Base-by-base conservation (phyloP, 2,113 vertebrate genomes). In the Syngnathus floridae region DNA sequence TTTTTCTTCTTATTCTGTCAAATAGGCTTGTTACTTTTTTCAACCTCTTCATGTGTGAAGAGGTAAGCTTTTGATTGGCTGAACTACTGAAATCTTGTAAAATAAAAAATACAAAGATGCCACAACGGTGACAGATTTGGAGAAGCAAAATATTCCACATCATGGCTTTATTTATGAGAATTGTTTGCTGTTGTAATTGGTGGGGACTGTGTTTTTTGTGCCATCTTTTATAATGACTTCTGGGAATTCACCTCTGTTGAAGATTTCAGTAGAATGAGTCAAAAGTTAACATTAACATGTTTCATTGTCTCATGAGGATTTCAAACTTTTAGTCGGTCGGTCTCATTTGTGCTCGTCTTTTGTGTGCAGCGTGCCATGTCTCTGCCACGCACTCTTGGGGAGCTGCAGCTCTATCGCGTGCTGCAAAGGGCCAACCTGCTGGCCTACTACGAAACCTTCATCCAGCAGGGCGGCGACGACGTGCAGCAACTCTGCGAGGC, bases 401-500 rank as follows among this genome's bases (percentile, higher is more conserved):
- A 99, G 90, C 84, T 99, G 82, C 96, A 99, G 90, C 93, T 99
- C 45, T 99, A 97, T 75, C 92, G 95, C 66, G 95, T 98, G 74
- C 89, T 99, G 79, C 97, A 99, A 72, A 89, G 94, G 0, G 96
- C 96, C 89, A 97, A 98, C 78, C 93, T 98, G 75, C 90, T 98
- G 78, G 92, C 93, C 84, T 99, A 98, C 90, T 99, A 99, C 48
- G 95, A 98, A 90, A 98, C 95, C 83, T 99, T 99, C 91, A 97
- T 98, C 91, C 95, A 98, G 91, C 97, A 99, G 89, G 97, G 97
- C 17, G 97, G 97, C 13, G 96, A 98, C 41, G 96, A 98, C 8
- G 95, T 99, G 73, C 95, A 96, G 86, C 96, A 99, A 85, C 93
- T 99, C 67, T 98, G 95, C 0, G 96, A 98, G 87, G 96, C 96